Conservation (phyloP, 2,797 vertebrate genomes). For the Prunella strophiata region DNA sequence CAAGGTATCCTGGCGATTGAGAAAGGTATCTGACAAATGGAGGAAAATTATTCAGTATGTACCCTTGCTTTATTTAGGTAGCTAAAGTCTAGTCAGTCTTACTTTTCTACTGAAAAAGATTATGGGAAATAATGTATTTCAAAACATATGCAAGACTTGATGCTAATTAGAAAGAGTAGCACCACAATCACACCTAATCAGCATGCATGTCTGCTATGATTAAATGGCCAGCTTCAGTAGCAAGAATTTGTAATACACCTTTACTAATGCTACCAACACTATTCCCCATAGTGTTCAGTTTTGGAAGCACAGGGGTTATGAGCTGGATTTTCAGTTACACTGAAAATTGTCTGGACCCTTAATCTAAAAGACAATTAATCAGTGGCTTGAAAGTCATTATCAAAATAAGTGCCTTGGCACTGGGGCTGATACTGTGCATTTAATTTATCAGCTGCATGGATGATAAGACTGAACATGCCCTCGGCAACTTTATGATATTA, state of each 20-base stretch:
- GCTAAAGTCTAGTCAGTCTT: background rate
- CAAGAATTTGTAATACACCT: background rate
- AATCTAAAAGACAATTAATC: background rate
- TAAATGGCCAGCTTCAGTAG: background rate
- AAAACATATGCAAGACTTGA: background rate
- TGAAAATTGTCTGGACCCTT: background rate
- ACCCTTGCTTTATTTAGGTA: background rate
- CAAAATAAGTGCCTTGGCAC: background rate
- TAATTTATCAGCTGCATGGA: background rate
- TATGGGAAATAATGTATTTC: background rate
- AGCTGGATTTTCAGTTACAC: background rate
- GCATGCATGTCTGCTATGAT: background rate
- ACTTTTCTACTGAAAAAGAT: background rate
- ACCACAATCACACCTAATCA: background rate
- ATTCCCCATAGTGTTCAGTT: background rate
- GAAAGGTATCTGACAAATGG: background rate
- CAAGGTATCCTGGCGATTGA: background rate
- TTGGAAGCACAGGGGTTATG: background rate
- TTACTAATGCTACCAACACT: background rate
- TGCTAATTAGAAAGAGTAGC: background rate
- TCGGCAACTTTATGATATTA: background rate
- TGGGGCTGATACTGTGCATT: fast-evolving
- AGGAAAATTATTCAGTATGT: background rate
- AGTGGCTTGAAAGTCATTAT: background rate
- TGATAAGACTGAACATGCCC: background rate